Evolutionary conservation across 2,888 invertebrate species (phyloP).

Genomic region (Crematogaster levior): DNA sequence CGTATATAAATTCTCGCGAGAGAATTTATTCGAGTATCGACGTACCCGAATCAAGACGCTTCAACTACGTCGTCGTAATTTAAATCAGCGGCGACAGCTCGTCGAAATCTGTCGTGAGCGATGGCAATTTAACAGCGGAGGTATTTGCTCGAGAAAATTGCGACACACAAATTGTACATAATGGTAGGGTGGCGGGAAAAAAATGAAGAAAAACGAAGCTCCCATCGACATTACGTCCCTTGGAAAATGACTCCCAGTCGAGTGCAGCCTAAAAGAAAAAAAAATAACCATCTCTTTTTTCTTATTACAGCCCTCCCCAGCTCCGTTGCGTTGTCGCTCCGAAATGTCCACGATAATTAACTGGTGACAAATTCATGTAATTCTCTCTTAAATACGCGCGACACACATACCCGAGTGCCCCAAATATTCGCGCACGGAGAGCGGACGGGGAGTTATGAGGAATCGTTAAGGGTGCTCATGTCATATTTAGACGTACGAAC

Average conservation of each 20-base stretch:
- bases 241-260: background rate
- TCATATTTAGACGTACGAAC: conserved; percentile 56
- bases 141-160: conserved; percentile 45
- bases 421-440: background rate
- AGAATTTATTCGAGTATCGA: conserved; percentile 20
- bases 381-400: background rate
- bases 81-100: conserved; percentile 28
- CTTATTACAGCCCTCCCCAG: background rate
- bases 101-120: conserved; percentile 44
- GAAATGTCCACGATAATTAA: background rate
- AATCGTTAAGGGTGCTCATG: conserved; percentile 54
- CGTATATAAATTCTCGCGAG: background rate
- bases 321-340: background rate
- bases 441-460: conserved; percentile 30
- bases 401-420: conserved; percentile 24
- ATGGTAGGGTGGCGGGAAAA: conserved; percentile 24
- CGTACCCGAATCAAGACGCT: conserved; percentile 24
- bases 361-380: background rate
- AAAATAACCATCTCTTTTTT: background rate
- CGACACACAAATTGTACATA: conserved; percentile 48
- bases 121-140: conserved; percentile 16
- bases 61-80: background rate
- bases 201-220: background rate
- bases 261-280: background rate
- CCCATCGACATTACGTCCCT: background rate